Evolutionary conservation across 2,888 invertebrate genomes (phyloP).

Genomic region (Ophion costatus): DNA sequence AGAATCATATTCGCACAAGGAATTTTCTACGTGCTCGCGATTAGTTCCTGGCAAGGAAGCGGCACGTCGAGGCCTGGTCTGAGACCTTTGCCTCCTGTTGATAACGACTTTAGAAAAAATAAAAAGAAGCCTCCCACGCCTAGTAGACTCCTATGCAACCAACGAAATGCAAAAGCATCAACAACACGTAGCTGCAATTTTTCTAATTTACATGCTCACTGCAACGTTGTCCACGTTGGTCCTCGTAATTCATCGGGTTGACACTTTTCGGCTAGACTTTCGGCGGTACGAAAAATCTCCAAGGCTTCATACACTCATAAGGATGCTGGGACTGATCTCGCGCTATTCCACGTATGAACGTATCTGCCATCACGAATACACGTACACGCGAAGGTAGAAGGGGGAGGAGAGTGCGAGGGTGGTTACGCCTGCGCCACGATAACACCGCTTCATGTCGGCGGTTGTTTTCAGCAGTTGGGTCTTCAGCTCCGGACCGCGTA

Average conservation of each 20-base stretch:
- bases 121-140: too few species aligned
- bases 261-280: constrained; percentile 1
- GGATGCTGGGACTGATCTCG: constrained; percentile 10
- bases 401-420: constrained; percentile 43
- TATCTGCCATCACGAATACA: background rate
- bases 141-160: too few species aligned
- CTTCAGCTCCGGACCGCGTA: constrained; percentile 81
- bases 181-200: background rate
- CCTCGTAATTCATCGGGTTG: constrained; percentile 1
- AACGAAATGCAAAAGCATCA: background rate
- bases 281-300: constrained; percentile 22
- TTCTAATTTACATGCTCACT: background rate
- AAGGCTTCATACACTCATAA: constrained; percentile 19
- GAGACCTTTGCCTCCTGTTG: too few species aligned
- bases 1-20: too few species aligned
- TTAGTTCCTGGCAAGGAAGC: too few species aligned
- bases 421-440: constrained; percentile 67
- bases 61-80: too few species aligned
- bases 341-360: background rate
- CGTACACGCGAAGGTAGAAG: constrained; percentile 29
- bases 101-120: too few species aligned
- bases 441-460: constrained; percentile 55
- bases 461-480: constrained; percentile 80
- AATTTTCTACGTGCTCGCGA: too few species aligned
- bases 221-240: background rate